Evolutionary conservation across 2,888 invertebrate genomes (phyloP).

Genomic region (Endomychus coccineus): DNA sequence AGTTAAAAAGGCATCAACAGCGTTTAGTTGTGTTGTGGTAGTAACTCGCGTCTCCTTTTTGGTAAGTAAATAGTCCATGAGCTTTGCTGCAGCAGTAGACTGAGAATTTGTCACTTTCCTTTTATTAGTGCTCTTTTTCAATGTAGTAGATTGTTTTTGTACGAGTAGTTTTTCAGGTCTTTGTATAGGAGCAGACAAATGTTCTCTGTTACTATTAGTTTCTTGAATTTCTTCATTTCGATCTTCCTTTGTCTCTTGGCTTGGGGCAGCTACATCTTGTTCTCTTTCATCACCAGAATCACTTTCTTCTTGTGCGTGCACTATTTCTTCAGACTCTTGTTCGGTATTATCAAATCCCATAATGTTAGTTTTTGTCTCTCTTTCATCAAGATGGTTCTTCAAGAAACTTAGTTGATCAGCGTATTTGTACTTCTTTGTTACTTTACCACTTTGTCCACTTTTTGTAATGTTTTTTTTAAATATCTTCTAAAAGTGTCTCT

Average conservation of each 20-base stretch:
- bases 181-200: neutral
- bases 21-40: constrained; percentile 7
- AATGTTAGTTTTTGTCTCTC: constrained; percentile 14
- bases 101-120: constrained; percentile 1
- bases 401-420: constrained; percentile 12
- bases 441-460: constrained; percentile 12
- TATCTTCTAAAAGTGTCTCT: constrained; percentile 20
- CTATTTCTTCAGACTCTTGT: constrained; percentile 4
- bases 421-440: constrained; percentile 18
- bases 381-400: constrained; percentile 6
- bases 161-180: neutral
- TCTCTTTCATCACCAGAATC: neutral
- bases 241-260: constrained; percentile 1
- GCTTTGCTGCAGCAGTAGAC: constrained; percentile 6
- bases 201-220: neutral
- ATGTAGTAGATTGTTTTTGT: neutral
- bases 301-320: constrained; percentile 5
- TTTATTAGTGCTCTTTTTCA: neutral
- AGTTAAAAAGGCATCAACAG: constrained; percentile 20
- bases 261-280: neutral
- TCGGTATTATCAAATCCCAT: constrained; percentile 6
- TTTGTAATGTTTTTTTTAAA: constrained; percentile 16
- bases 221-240: neutral
- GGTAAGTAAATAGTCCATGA: constrained; percentile 15
- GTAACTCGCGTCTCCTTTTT: constrained; percentile 7